phyloP scores from a whole-genome alignment of 2,797 vertebrate species.

The Neosalanx taihuensis region DNA sequence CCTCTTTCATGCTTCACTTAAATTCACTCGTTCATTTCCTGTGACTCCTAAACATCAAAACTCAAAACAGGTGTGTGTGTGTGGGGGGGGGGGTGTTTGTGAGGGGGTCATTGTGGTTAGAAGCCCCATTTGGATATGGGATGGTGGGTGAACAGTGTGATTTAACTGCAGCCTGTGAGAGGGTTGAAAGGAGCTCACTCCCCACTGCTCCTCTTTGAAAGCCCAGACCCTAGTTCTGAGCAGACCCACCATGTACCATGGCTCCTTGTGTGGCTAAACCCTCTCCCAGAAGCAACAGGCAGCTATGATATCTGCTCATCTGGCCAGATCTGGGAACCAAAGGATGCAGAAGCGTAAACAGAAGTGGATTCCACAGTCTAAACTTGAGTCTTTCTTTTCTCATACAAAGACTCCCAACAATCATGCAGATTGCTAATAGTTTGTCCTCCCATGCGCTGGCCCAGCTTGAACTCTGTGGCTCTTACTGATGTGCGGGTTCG shows the following conservation, averaged over 20 bases:
- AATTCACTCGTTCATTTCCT: conserved; percentile 40
- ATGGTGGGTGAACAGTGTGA: conserved; percentile 1
- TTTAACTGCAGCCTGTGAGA: conserved; percentile 19
- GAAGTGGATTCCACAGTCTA: background rate
- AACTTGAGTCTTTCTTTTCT: background rate
- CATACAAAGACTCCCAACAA: too few relatives aligned
- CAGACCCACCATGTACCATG: conserved; percentile 17
- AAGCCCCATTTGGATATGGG: conserved; percentile 17
- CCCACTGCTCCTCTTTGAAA: background rate
- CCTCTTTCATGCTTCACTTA: conserved; percentile 23
- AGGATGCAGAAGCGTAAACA: background rate
- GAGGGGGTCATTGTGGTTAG: background rate
- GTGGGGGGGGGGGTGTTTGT: background rate
- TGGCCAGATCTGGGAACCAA: too few relatives aligned
- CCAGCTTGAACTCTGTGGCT: background rate
- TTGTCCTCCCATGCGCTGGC: too few relatives aligned
- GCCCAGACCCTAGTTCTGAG: background rate
- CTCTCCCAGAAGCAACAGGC: background rate
- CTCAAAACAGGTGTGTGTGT: conserved; percentile 25
- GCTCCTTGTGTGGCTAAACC: conserved; percentile 8
- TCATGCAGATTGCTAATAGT: too few relatives aligned
- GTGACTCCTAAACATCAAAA: conserved; percentile 40
- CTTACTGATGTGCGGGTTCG: background rate
- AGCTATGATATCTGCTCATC: background rate
- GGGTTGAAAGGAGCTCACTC: conserved; percentile 9